Conservation (phyloP, 2,888 invertebrate genomes). For the Euplagia quadripunctaria region DNA sequence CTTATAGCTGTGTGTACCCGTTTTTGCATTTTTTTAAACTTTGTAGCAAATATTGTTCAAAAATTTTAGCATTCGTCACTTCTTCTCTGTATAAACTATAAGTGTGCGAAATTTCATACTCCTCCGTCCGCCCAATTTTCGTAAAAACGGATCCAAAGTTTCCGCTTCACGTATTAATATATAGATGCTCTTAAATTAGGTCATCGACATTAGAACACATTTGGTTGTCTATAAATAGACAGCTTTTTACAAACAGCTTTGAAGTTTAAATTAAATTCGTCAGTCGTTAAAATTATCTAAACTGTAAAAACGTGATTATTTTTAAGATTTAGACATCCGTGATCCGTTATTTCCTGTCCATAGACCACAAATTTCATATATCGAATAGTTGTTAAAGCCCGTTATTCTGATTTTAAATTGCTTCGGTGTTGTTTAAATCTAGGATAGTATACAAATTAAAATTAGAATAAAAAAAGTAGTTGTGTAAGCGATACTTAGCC, state of each 20-base stretch:
- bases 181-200: conserved; percentile 30
- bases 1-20: no score
- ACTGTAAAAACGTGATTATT: conserved; percentile 26
- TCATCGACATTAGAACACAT: conserved; percentile 32
- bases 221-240: conserved; percentile 44
- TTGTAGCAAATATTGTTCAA: no score
- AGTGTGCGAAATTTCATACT: no score
- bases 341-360: conserved; percentile 17
- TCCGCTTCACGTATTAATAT: no score
- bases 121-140: no score
- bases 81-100: no score
- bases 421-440: neutral
- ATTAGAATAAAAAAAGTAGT: neutral
- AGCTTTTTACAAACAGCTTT: conserved; percentile 35
- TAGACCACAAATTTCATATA: neutral
- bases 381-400: neutral
- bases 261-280: conserved; percentile 29
- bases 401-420: conserved; percentile 4
- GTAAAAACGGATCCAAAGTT: no score
- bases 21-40: no score
- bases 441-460: neutral
- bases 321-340: conserved; percentile 26
- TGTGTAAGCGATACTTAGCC: neutral
- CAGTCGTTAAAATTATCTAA: conserved; percentile 33
- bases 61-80: no score